Base-by-base conservation (phyloP, 1,140 invertebrate species). In the Drosophila subpulchrella region DNA sequence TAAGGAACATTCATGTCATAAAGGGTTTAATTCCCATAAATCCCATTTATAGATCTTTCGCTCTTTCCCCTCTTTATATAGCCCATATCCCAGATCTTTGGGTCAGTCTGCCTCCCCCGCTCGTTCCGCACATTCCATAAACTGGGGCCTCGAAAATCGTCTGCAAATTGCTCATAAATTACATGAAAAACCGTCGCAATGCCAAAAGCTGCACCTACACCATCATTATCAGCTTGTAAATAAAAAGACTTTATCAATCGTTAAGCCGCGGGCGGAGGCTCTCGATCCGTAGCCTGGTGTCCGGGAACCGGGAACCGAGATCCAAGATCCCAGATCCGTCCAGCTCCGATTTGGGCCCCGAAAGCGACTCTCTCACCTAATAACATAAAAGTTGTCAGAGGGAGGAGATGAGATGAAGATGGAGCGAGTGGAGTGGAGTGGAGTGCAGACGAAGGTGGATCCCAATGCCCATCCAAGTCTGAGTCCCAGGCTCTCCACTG, bases 211-310 rank as follows among this genome's bases (percentile, higher is more conserved):
- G 84, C 83, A 78, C 83, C 84, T 88, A 88, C 83, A 88, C 83
- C 83, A 89, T 88, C 84, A 88, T 88, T 88, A 88, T 88, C 84
- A 88, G 84, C 84, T 88, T 88, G 81, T 88, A 88, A 88, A 88
- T 88, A 88, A 88, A 88, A 88, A 88, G 84, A 89, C 84, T 88
- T 88, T 90, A 88, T 88, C 84, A 88, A 89, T 88, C 80, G 80
- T 73, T 83, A 67, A 76, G 84, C 84, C 84, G 54, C 30, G 24
- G 58, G 82, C 83, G 74, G 46, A 55, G 38, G 6, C 46, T 34
- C 51, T 27, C 39, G 47, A 36, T 41, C 46, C 34, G 48, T 48
- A 47, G 39, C 20, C 20, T 39, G 0, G n/a, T 4, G 38, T 41
- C 15, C 38, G n/a, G 39, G 20, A 48, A 17, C 2, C 17, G 8